These are phyloP conservation scores for Cepphus grylle DNA, from an alignment of 2,113 vertebrate genomes.

Conservation along the genomic window DNA sequence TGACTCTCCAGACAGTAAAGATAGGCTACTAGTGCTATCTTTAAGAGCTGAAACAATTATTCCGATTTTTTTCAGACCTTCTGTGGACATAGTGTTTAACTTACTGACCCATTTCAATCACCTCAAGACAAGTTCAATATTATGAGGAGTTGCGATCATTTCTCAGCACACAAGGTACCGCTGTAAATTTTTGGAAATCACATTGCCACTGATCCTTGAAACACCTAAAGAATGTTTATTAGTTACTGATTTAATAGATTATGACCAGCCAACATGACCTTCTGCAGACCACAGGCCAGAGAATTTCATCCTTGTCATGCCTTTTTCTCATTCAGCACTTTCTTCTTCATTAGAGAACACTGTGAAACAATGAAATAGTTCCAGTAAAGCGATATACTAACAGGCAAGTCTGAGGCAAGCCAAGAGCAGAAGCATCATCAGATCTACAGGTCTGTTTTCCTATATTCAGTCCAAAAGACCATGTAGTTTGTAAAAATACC, in stretches of 20 bases:
- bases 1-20: not conserved
- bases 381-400: not conserved
- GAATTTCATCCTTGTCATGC: slow-evolving; percentile 9
- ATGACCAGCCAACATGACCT: not conserved
- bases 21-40: not conserved
- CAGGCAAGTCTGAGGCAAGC: not conserved
- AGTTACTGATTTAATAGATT: slow-evolving; percentile 34
- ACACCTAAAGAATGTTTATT: not conserved
- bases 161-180: not conserved
- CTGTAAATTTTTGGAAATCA: slow-evolving; percentile 35
- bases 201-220: slow-evolving; percentile 40
- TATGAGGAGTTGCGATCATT: not conserved
- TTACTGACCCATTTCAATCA: slow-evolving; percentile 12
- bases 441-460: not conserved
- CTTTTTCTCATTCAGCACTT: slow-evolving; percentile 4
- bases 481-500: not conserved
- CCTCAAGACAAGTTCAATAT: slow-evolving; percentile 19
- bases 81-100: not conserved
- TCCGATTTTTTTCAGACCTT: not conserved
- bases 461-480: not conserved
- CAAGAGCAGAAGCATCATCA: not conserved
- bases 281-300: slow-evolving; percentile 4
- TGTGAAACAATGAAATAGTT: not conserved
- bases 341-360: not conserved
- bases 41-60: not conserved